A percentile compares a stretch with the other conserved stretches of the same genome.
Evolutionary conservation across 2,888 invertebrate genomes (phyloP).

Genomic region (Deilephila elpenor): DNA sequence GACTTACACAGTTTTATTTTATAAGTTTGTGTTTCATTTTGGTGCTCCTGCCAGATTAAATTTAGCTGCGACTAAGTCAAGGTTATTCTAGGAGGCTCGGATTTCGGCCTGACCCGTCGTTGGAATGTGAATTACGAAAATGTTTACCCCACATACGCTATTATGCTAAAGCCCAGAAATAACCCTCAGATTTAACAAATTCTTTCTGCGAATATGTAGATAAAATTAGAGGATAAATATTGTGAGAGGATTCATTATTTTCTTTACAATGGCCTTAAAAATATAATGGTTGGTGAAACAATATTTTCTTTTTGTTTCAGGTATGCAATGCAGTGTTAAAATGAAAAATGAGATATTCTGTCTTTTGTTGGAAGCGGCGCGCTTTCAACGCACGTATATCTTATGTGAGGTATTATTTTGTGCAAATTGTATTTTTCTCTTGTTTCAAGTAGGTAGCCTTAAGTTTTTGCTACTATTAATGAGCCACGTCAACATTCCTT

Average conservation of each 20-base stretch:
- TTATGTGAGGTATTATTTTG: not conserved
- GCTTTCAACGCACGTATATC: constrained; percentile 2
- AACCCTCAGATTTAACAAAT: not conserved
- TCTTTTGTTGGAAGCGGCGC: not conserved
- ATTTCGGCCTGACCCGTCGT: not conserved
- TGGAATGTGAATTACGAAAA: constrained; percentile 3
- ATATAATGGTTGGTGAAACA: constrained; percentile 3
- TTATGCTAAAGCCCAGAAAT: not conserved
- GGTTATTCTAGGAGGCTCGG: not conserved
- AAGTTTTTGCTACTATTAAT: not conserved
- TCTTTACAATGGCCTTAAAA: not conserved
- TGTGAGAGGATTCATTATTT: not conserved
- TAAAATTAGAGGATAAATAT: not conserved
- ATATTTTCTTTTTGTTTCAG: constrained; percentile 10
- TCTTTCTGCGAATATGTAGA: not conserved
- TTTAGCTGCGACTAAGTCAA: not conserved
- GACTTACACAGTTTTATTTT: too few species aligned
- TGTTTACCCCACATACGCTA: not conserved
- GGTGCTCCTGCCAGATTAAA: too few species aligned
- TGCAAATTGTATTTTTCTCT: not conserved
- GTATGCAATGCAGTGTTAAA: constrained; percentile 19
- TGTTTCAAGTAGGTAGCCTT: not conserved
- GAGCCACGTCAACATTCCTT: not conserved
- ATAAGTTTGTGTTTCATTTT: too few species aligned
- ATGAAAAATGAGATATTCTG: not conserved